These are phyloP conservation scores for Climacteris rufus DNA, from an alignment of 2,113 vertebrate species.

Conservation along the genomic window DNA sequence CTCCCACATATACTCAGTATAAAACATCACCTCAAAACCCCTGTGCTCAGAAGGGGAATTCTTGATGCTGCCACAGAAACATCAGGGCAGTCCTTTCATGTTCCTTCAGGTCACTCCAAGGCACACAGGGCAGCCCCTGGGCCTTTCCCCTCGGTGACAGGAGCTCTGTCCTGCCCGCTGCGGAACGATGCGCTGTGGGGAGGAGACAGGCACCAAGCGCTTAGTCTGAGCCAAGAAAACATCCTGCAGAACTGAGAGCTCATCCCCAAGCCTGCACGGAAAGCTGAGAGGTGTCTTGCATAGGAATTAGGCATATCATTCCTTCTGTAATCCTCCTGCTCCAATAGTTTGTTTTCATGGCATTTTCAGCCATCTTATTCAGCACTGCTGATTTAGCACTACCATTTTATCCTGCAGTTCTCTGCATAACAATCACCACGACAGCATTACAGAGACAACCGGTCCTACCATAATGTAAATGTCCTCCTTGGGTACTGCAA, in stretches of 20 bases:
- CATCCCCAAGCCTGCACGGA: not conserved
- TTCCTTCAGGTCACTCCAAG: not conserved
- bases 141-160: not conserved
- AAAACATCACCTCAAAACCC: not conserved
- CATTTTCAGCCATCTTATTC: conserved; percentile 18
- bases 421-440: not conserved
- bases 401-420: conserved; percentile 19
- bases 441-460: not conserved
- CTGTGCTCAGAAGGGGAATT: not conserved
- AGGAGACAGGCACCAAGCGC: not conserved
- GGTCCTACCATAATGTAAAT: not conserved
- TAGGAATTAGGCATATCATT: not conserved
- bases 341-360: not conserved
- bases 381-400: conserved; percentile 6
- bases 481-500: not conserved
- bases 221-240: not conserved
- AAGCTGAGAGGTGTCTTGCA: not conserved
- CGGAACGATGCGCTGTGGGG: rapidly evolving
- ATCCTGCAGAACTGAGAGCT: not conserved
- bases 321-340: not conserved
- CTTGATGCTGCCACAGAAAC: not conserved
- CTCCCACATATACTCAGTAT: not conserved
- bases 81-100: not conserved
- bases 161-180: not conserved
- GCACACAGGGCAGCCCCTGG: not conserved